phyloP scores from a whole-genome alignment of 2,113 vertebrate species.

The Mohoua ochrocephala region DNA sequence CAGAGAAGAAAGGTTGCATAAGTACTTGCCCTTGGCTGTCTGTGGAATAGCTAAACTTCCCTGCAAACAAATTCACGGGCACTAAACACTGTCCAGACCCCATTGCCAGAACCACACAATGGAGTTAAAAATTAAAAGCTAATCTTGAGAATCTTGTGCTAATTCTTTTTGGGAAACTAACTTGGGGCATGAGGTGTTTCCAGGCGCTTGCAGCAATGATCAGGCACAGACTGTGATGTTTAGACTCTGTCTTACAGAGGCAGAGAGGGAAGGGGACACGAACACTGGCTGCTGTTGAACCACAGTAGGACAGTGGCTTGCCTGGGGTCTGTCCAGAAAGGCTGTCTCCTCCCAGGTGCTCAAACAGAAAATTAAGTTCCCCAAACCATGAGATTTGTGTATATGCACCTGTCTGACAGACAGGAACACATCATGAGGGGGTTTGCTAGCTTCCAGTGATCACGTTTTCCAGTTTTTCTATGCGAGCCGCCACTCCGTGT shows the following conservation, averaged over 20 bases:
- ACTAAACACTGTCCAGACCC: background rate
- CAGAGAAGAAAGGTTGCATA: background rate
- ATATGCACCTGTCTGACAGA: background rate
- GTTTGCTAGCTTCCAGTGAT: background rate
- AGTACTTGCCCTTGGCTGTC: background rate
- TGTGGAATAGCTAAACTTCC: background rate
- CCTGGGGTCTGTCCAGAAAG: background rate
- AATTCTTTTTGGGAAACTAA: background rate
- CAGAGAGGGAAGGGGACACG: background rate
- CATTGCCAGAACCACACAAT: background rate
- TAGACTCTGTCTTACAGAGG: background rate
- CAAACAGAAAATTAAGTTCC: background rate
- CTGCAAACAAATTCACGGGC: background rate
- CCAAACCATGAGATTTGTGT: background rate
- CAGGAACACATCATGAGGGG: background rate
- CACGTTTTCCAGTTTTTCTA: background rate
- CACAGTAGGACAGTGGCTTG: background rate
- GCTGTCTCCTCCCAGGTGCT: background rate
- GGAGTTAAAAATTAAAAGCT: background rate
- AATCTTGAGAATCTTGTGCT: background rate
- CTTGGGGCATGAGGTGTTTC: background rate
- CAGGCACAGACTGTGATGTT: background rate
- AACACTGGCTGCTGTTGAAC: background rate
- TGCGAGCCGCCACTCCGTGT: background rate
- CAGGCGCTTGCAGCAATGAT: background rate